Evolutionary conservation across 2,113 vertebrate genomes (phyloP).

Genomic region (Hassar affinis): DNA sequence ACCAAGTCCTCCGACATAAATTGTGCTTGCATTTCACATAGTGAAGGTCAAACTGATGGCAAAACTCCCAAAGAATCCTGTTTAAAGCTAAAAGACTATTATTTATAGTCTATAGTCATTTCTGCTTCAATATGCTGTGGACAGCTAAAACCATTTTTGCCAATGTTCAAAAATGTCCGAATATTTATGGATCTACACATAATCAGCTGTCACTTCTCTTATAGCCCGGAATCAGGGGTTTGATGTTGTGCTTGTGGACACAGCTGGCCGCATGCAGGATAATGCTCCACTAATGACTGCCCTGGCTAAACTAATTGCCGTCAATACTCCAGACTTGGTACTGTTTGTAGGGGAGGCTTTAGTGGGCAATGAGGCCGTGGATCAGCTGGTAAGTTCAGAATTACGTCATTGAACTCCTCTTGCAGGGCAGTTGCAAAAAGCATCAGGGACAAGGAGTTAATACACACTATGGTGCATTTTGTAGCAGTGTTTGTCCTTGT

Average conservation of each 20-base stretch:
- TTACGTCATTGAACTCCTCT: neutral
- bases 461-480: too few species aligned
- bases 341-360: conserved; percentile 96
- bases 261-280: conserved; percentile 98
- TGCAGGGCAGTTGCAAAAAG: neutral
- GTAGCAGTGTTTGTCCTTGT: too few species aligned
- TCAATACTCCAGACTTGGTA: conserved; percentile 93
- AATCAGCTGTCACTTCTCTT: neutral
- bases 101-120: neutral
- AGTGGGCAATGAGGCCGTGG: conserved; percentile 95
- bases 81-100: neutral
- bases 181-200: neutral
- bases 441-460: too few species aligned
- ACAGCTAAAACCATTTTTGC: neutral
- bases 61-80: neutral
- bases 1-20: neutral
- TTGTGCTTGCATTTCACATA: neutral
- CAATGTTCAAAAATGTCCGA: neutral
- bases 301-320: conserved; percentile 92
- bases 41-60: neutral
- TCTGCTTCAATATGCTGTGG: neutral
- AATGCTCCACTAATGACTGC: conserved; percentile 94
- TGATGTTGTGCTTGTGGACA: conserved; percentile 97
- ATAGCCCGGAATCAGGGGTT: conserved; percentile 91
- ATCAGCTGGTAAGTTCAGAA: conserved; percentile 86